phyloP scores from a whole-genome alignment of 2,888 invertebrate species.

The Drosophila pseudotakahashii region DNA sequence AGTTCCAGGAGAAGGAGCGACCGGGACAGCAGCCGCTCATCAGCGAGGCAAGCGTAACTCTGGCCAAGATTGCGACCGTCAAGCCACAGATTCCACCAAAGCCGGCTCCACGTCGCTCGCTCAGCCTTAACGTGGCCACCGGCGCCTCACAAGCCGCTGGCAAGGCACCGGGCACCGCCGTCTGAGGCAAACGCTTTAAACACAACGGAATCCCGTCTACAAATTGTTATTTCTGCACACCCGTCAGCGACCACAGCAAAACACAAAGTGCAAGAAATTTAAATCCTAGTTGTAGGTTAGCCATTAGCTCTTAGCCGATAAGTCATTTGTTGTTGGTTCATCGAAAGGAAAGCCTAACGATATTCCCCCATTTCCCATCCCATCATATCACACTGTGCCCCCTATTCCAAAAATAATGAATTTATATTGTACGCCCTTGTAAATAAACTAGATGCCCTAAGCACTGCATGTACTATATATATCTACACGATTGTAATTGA shows the following conservation, averaged over 20 bases:
- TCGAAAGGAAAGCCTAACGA: conserved; percentile 65
- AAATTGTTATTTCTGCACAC: conserved; percentile 73
- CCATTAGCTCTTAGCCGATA: conserved; percentile 54
- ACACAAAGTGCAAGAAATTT: conserved; percentile 67
- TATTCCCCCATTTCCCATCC: conserved; percentile 43
- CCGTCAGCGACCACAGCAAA: conserved; percentile 45
- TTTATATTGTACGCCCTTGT: conserved; percentile 57
- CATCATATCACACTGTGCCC: conserved; percentile 5
- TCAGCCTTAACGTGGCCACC: conserved; percentile 42
- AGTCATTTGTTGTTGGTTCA: conserved; percentile 71
- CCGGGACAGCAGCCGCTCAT: conserved; percentile 19
- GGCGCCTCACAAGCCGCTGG: conserved; percentile 7
- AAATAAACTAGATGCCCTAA: conserved; percentile 62
- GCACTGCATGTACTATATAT: conserved; percentile 59
- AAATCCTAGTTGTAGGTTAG: conserved; percentile 54
- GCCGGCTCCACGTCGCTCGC: conserved; percentile 75
- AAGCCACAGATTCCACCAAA: conserved; percentile 76
- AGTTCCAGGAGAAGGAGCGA: conserved; percentile 86
- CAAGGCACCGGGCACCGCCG: conserved; percentile 50
- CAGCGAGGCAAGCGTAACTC: conserved; percentile 16
- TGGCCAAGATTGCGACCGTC: conserved; percentile 39
- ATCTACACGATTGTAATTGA: conserved; percentile 48
- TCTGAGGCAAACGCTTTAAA: conserved; percentile 65
- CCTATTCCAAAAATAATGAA: conserved; percentile 39
- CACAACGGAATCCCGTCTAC: conserved; percentile 32